Base-by-base conservation (phyloP, 2,888 invertebrate species). In the Drosophila flavopinicola region DNA sequence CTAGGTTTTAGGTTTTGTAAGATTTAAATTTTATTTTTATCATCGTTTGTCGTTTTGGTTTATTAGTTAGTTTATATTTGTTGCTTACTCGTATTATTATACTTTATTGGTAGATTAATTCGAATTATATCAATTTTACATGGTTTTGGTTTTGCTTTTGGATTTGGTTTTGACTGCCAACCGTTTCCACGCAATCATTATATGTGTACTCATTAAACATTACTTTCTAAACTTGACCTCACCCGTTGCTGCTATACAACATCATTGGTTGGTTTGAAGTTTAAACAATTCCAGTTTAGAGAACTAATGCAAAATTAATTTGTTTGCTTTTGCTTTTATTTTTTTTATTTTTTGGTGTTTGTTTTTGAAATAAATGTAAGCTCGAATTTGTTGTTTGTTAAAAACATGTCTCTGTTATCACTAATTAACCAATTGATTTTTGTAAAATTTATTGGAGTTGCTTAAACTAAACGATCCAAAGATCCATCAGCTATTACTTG, bases 281-380 rank as follows among this genome's bases (percentile, higher is more conserved):
- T 67, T 44, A 75, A 78, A 71, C 56, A 78, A 77, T 75, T 63
- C 52, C 53, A 66, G 63, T 75, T 73, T 66, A 39, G 41, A 66
- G 63, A 73, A 69, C 35, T 35, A 66, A 78, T 60, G 41, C 32
- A 25, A 71, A 75, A 60, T 49, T n/a, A 71, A 60, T 54, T 66
- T 52, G 39, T 42, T 35, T 30, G 24, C 23, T 54, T 52, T 30
- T 51, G n/a, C 49, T 25, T 30, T 37, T 53, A 35, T 35, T 48
- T 29, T 2, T 23, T n/a, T n/a, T n/a, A n/a, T 41, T 24, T 37
- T 30, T 33, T 10, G 10, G 49, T 48, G 29, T 60, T 7, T 41
- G 45, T 66, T 74, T 78, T 85, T 49, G 63, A 68, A 83, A 86
- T 72, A 71, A 67, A 76, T 76, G 59, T 84, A 84, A 84, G 83